Percentiles rank a stretch among this genome's conserved stretches.
These are phyloP conservation scores for Planococcus citri DNA, from an alignment of 1,140 invertebrate species.

Conservation along the genomic window DNA sequence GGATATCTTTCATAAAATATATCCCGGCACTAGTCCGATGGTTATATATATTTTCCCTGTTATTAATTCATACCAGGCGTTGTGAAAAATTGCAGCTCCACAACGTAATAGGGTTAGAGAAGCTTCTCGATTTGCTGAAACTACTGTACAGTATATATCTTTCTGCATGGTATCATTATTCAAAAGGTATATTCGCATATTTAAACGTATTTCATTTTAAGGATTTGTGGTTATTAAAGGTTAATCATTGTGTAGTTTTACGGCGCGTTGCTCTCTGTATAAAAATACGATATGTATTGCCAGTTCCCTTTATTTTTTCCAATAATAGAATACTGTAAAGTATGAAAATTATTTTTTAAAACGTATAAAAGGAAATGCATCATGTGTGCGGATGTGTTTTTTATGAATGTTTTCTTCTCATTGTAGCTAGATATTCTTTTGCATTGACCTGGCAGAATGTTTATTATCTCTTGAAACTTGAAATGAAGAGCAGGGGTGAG, in stretches of 20 bases:
- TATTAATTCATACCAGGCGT: slow-evolving; percentile 6
- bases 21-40: background rate
- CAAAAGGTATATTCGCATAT: slow-evolving; percentile 7
- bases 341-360: too few species aligned
- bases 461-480: too few species aligned
- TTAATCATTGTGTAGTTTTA: background rate
- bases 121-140: slow-evolving; percentile 2
- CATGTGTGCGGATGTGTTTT: too few species aligned
- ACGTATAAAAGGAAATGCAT: too few species aligned
- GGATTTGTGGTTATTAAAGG: background rate
- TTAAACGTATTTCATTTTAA: background rate
- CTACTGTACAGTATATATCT: background rate
- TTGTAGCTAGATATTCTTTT: too few species aligned
- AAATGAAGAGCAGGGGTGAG: too few species aligned
- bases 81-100: slow-evolving; percentile 2
- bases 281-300: too few species aligned
- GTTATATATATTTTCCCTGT: slow-evolving; percentile 5
- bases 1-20: slow-evolving; percentile 4
- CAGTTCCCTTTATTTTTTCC: too few species aligned
- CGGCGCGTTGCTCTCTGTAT: background rate
- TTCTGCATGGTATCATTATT: background rate
- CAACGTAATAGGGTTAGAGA: slow-evolving; percentile 1
- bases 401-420: too few species aligned
- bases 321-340: too few species aligned
- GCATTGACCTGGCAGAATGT: too few species aligned